A percentile compares a stretch with the other conserved stretches of the same genome.
Conservation (phyloP, 2,888 invertebrate genomes). For the Drosophila setosimentum region DNA sequence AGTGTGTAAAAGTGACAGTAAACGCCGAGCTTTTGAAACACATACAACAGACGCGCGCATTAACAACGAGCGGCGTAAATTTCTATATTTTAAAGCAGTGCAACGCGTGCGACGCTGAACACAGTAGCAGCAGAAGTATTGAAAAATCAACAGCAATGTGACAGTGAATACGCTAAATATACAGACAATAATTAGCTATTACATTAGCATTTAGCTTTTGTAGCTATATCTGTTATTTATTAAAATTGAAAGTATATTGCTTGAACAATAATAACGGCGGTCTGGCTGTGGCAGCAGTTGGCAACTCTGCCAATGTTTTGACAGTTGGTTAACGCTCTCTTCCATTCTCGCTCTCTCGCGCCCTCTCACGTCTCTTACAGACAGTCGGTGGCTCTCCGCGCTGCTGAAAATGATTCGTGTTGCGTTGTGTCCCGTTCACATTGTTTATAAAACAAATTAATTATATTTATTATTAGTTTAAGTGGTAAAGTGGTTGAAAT, state of each 20-base stretch:
- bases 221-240: constrained; percentile 6
- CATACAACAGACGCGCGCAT: constrained; percentile 43
- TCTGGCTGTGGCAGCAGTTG: constrained; percentile 25
- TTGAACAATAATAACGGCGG: constrained; percentile 46
- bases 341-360: constrained; percentile 13
- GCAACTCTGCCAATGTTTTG: constrained; percentile 68
- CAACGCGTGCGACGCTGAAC: constrained; percentile 14
- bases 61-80: constrained; percentile 23
- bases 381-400: constrained; percentile 59
- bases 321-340: constrained; percentile 60
- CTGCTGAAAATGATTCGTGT: constrained; percentile 71
- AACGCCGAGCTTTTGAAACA: constrained; percentile 75
- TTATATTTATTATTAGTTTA: constrained; percentile 53
- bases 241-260: constrained; percentile 21
- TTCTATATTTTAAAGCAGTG: constrained; percentile 25
- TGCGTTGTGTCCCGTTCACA: constrained; percentile 68
- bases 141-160: constrained; percentile 3
- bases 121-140: constrained; percentile 3
- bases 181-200: background rate
- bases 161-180: constrained; percentile 3
- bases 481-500: constrained; percentile 54
- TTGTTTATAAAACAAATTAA: constrained; percentile 67
- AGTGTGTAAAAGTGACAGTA: constrained; percentile 54
- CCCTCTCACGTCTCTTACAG: constrained; percentile 27
- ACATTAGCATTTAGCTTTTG: background rate